Evolutionary conservation across 2,888 invertebrate species (phyloP).

Genomic region (Miltochrista miniata): DNA sequence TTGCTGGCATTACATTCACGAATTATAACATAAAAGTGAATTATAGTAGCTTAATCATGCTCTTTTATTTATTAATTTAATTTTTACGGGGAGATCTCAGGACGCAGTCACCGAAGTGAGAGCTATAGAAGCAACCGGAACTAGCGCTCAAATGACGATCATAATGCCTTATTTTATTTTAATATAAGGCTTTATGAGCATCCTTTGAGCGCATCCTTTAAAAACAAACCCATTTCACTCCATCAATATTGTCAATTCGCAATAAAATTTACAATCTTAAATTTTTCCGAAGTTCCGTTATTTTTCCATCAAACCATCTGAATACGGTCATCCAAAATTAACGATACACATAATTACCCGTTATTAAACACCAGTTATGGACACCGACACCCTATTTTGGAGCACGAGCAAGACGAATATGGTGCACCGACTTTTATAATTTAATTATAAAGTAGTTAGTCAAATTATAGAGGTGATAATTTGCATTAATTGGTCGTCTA

Average conservation of each 20-base stretch:
- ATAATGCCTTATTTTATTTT: no score
- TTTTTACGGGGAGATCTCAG: no score
- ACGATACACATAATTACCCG: not conserved
- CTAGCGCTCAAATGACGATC: no score
- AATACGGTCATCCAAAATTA: not conserved
- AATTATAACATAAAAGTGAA: no score
- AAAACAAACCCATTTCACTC: not conserved
- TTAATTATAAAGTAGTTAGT: conserved; percentile 10
- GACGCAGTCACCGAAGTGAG: no score
- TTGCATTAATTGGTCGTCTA: conserved; percentile 21
- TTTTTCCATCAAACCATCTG: not conserved
- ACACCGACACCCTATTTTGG: not conserved
- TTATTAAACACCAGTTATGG: conserved; percentile 7
- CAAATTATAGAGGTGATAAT: conserved; percentile 32
- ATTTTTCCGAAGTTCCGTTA: not conserved
- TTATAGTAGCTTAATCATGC: no score
- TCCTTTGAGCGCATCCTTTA: no score
- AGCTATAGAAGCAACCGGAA: no score
- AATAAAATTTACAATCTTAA: not conserved
- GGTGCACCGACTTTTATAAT: not conserved
- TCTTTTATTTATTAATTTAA: no score
- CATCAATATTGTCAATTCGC: not conserved
- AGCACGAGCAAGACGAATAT: not conserved
- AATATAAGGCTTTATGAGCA: no score
- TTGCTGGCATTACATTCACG: no score